Percentiles rank a stretch among this genome's conserved stretches.
These are phyloP conservation scores for Chloropsis cyanopogon DNA, from an alignment of 2,113 vertebrate species.

Conservation along the genomic window DNA sequence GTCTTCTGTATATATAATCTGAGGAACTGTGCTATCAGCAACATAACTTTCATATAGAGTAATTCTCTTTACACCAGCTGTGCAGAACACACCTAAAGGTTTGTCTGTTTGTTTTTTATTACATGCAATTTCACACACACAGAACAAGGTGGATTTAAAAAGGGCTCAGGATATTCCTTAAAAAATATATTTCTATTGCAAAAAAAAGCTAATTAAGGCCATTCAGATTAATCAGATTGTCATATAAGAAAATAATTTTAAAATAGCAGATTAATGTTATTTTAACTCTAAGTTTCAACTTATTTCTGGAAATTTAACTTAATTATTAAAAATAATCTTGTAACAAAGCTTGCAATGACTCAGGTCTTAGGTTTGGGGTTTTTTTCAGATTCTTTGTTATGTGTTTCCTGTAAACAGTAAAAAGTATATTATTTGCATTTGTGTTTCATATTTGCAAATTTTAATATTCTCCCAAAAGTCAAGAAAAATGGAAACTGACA, in stretches of 20 bases:
- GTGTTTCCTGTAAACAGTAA: background rate
- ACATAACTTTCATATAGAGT: background rate
- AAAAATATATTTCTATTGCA: background rate
- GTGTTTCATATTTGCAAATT: background rate
- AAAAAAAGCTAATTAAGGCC: background rate
- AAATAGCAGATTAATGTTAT: background rate
- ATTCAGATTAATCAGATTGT: background rate
- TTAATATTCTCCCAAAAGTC: background rate
- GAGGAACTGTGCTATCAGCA: background rate
- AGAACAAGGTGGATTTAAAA: rapidly evolving
- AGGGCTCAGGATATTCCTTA: background rate
- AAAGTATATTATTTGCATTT: background rate
- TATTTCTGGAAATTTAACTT: background rate
- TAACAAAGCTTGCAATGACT: background rate
- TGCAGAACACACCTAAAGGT: background rate
- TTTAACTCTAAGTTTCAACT: background rate
- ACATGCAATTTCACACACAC: background rate
- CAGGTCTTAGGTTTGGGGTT: background rate
- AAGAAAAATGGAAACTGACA: background rate
- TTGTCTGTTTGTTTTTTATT: background rate
- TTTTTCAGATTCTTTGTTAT: background rate
- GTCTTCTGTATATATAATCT: background rate
- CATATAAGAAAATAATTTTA: background rate
- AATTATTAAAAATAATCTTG: background rate
- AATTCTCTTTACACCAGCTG: background rate